Evolutionary conservation across 2,113 vertebrate species (phyloP).

Genomic region (Calyptomena viridis): DNA sequence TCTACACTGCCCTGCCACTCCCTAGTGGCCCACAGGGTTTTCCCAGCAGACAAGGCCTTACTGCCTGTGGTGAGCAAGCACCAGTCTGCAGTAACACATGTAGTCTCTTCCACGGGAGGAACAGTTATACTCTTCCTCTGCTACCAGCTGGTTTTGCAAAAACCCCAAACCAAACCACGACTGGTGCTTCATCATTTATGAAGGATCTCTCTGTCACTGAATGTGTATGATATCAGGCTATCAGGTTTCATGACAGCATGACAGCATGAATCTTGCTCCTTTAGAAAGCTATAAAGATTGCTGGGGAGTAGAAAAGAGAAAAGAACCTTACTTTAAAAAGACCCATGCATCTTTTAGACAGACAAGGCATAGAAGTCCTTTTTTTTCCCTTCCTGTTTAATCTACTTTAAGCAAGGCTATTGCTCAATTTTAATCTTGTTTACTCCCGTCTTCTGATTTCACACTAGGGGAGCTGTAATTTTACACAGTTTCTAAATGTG

Average conservation of each 20-base stretch:
- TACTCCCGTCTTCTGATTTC: neutral
- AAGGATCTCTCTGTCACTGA: neutral
- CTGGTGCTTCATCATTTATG: neutral
- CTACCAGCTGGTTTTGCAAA: neutral
- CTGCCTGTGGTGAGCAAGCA: neutral
- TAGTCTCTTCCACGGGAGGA: fast-evolving
- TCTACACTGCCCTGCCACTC: neutral
- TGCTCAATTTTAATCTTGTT: neutral
- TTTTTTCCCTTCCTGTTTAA: neutral
- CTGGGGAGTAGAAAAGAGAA: neutral
- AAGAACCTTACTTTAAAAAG: neutral
- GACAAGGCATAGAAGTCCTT: fast-evolving
- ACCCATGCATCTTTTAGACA: neutral
- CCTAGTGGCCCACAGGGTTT: neutral
- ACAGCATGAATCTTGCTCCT: neutral
- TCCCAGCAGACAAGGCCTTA: neutral
- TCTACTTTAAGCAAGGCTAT: neutral
- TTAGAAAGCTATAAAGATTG: neutral
- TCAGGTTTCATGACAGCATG: neutral
- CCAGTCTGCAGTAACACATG: fast-evolving
- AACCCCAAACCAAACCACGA: neutral
- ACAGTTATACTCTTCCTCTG: neutral
- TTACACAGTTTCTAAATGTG: neutral
- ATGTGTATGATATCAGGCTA: neutral
- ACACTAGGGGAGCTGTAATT: neutral